Evolutionary conservation across 1,140 invertebrate species (phyloP).

Genomic region (Papilio machaon): DNA sequence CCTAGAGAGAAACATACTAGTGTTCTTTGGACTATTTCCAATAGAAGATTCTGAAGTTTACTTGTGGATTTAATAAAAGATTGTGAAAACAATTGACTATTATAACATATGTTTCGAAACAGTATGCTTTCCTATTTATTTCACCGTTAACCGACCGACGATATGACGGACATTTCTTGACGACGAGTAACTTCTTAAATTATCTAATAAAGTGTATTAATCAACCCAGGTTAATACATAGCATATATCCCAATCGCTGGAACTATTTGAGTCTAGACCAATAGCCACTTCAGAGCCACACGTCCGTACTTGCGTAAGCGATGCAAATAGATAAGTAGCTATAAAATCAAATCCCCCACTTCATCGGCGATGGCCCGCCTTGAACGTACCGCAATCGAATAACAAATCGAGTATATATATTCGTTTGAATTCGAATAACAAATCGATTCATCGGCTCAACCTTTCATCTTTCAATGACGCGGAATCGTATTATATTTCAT

Average conservation of each 20-base stretch:
- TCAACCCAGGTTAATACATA: conserved; percentile 2
- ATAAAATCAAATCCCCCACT: conserved; percentile 34
- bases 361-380: conserved; percentile 25
- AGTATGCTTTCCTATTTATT: too few species aligned
- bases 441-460: conserved; percentile 11
- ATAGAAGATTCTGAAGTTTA: not conserved
- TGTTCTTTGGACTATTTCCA: not conserved
- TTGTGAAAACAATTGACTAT: too few species aligned
- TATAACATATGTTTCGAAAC: too few species aligned
- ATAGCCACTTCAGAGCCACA: conserved; percentile 29
- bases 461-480: conserved; percentile 15
- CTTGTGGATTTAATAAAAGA: too few species aligned
- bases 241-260: conserved; percentile 16
- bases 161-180: too few species aligned
- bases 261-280: conserved; percentile 39
- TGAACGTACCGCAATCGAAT: conserved; percentile 17
- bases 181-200: too few species aligned
- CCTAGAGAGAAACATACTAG: not conserved
- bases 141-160: too few species aligned
- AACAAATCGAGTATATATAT: not conserved
- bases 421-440: conserved; percentile 1
- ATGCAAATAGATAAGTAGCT: conserved; percentile 48
- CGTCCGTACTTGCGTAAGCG: conserved; percentile 53
- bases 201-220: not conserved
- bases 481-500: not conserved